Evolutionary conservation across 2,888 invertebrate genomes (phyloP).

Genomic region (Andrena flavipes): DNA sequence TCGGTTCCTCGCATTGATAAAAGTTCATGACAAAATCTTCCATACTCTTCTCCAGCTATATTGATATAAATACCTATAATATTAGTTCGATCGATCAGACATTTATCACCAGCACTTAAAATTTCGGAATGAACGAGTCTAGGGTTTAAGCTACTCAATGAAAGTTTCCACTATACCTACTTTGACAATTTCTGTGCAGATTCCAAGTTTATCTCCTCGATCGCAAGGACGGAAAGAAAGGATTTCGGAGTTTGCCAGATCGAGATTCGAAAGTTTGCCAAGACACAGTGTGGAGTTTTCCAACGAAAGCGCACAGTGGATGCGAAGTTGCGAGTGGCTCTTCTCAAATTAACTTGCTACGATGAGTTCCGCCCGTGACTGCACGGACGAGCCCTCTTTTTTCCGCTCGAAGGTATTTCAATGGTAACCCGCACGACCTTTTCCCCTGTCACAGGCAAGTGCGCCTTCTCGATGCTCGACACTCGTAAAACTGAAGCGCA

Average conservation of each 20-base stretch:
- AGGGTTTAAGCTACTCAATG: too few relatives aligned
- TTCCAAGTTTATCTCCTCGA: background rate
- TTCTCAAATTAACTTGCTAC: slow-evolving; percentile 57
- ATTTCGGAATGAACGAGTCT: too few relatives aligned
- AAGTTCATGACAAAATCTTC: background rate
- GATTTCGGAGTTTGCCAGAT: slow-evolving; percentile 1
- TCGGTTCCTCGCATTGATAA: background rate
- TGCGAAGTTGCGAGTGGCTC: slow-evolving; percentile 31
- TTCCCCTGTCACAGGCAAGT: slow-evolving; percentile 40
- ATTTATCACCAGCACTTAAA: background rate
- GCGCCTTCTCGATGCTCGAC: slow-evolving; percentile 41
- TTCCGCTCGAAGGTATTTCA: slow-evolving; percentile 52
- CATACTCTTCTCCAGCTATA: background rate
- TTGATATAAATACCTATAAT: background rate
- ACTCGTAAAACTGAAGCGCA: slow-evolving; percentile 59
- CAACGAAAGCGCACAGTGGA: background rate
- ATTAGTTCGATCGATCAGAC: background rate
- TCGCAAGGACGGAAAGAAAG: background rate
- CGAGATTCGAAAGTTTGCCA: background rate
- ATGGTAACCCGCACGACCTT: slow-evolving; percentile 45
- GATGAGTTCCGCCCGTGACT: slow-evolving; percentile 28
- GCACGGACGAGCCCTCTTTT: slow-evolving; percentile 41
- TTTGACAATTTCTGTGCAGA: background rate
- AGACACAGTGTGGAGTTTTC: slow-evolving; percentile 27
- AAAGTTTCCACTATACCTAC: too few relatives aligned